Base-by-base conservation (phyloP, 1,140 invertebrate species). In the Piezodorus guildinii region DNA sequence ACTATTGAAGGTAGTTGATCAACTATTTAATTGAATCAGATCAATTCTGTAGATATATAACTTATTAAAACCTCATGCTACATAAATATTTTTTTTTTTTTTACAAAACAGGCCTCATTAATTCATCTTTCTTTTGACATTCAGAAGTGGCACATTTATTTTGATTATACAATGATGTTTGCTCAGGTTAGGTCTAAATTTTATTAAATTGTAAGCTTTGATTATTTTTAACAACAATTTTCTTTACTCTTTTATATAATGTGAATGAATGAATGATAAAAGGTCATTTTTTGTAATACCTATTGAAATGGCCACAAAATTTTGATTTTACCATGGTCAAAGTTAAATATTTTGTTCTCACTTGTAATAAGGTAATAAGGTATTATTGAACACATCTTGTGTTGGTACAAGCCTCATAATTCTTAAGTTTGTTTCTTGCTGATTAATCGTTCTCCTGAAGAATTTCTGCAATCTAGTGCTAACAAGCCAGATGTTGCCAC, bases 401-500 rank as follows among this genome's bases (percentile, higher is more conserved):
- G 59, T 39, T 17, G 39, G 30, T 16, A 64, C 15, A 27, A 86
- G 72, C 43, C 81, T 76, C 59, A 86, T 71, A 15, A 87, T 76
- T 44, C 85, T 75, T 30, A 85, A 76, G 70, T 87, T 87, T 3
- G 79, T 72, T 60, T 85, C 83, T 39, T 75, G 72, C 0, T 74
- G 64, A 67, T 79, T 78, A 3, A 86, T 73, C 52, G 81, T 79
- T 67, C 79, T 79, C 30, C 79, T 73, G 76, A 88, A 89, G 75
- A 83, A 89, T 63, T 86, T 87, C 67, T 91, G 87, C 74, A 90
- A 88, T 61, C 85, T 80, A 0, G 85, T 82, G 1, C 83, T 80
- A 2, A 90, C 72, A 0, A 80, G 73, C 84, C 87, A 91, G 8
- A 90, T 71, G 17, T 79, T 79, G 4, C 82, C 81, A 10, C 79